These are phyloP conservation scores for Oreonectes daqikongensis DNA, from an alignment of 2,797 vertebrate species.

Conservation along the genomic window DNA sequence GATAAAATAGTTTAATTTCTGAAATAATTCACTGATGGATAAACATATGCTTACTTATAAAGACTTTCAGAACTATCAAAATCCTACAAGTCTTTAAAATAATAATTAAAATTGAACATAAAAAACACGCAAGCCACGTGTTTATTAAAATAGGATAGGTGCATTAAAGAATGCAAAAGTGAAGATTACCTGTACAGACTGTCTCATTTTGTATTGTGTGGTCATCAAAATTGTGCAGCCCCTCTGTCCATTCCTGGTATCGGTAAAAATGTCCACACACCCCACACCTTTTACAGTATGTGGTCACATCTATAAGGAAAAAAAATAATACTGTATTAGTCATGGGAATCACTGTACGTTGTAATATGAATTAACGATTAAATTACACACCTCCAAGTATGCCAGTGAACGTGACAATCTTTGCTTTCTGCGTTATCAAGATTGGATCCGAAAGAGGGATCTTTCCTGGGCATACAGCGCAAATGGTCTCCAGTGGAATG, in stretches of 20 bases:
- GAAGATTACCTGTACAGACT: constrained; percentile 8
- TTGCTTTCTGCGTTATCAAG: not conserved
- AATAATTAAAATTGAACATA: not conserved
- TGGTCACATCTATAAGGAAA: constrained; percentile 2
- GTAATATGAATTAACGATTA: not conserved
- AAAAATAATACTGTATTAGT: not conserved
- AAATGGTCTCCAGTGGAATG: not conserved
- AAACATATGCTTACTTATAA: too few species aligned
- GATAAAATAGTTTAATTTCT: too few species aligned
- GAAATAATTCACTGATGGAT: too few species aligned
- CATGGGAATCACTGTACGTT: not conserved
- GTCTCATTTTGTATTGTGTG: constrained; percentile 16
- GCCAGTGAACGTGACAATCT: not conserved
- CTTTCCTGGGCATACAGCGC: not conserved
- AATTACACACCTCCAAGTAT: not conserved
- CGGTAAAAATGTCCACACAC: constrained; percentile 23
- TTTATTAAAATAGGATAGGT: not conserved
- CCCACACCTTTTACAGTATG: constrained; percentile 28
- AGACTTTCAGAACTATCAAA: too few species aligned
- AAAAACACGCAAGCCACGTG: not conserved
- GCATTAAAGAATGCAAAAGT: not conserved
- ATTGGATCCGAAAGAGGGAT: not conserved
- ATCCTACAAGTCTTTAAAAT: too few species aligned
- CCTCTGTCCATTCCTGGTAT: constrained; percentile 30
- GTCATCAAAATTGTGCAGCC: constrained; percentile 25